phyloP scores from a whole-genome alignment of 2,113 vertebrate genomes.

The Fregata magnificens region DNA sequence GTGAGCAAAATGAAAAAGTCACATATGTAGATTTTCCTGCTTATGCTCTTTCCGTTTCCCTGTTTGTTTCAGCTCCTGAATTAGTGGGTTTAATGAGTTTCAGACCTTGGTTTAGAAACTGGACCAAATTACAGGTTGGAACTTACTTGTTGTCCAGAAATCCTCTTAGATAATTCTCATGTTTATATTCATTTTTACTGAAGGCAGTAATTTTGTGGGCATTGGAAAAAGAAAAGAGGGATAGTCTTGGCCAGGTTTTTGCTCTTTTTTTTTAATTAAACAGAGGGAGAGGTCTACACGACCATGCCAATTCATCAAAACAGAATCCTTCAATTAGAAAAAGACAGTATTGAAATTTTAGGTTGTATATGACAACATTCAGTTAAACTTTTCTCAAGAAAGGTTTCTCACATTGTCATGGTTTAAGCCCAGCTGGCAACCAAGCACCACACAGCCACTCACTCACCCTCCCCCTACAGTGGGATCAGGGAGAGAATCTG shows the following conservation, averaged over 20 bases:
- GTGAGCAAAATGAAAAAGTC: not conserved
- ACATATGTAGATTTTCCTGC: not conserved
- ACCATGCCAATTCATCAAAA: not conserved
- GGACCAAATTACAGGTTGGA: not conserved
- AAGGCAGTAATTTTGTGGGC: not conserved
- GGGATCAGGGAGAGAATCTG: no score
- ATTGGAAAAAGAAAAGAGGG: not conserved
- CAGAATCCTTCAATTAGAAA: not conserved
- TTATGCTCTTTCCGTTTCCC: not conserved
- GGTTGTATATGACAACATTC: not conserved
- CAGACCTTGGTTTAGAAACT: not conserved
- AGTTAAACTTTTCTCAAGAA: not conserved
- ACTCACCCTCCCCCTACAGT: no score
- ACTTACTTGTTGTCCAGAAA: not conserved
- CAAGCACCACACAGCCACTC: no score
- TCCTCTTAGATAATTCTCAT: not conserved
- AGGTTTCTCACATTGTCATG: not conserved
- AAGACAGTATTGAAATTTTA: not conserved
- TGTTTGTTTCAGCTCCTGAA: not conserved
- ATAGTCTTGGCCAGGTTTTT: not conserved
- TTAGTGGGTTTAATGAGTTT: not conserved
- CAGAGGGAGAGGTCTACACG: not conserved
- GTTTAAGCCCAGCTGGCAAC: no score
- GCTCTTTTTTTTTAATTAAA: not conserved
- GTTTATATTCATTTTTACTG: not conserved